Conservation (phyloP, 2,797 vertebrate species). For the Acipenser transmontanus region DNA sequence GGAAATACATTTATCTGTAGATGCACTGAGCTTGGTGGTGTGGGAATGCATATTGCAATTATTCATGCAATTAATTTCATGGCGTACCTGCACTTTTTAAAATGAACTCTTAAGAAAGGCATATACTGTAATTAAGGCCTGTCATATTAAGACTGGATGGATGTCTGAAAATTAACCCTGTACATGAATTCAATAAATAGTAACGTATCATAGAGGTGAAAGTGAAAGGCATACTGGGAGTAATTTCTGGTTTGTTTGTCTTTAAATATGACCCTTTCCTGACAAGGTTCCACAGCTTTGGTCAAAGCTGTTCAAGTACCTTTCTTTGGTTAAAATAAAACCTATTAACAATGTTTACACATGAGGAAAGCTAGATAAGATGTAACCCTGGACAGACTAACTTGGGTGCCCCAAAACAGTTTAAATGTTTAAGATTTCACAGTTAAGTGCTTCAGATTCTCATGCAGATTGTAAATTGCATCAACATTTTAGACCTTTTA, state of each 20-base stretch:
- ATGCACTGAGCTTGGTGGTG: background rate
- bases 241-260: constrained; percentile 61
- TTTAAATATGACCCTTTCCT: constrained; percentile 53
- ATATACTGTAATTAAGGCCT: constrained; percentile 44
- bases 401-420: constrained; percentile 13
- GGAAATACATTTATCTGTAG: background rate
- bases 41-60: constrained; percentile 42
- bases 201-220: constrained; percentile 55
- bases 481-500: constrained; percentile 31
- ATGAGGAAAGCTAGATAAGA: constrained; percentile 41
- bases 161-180: constrained; percentile 24
- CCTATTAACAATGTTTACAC: constrained; percentile 50
- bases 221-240: constrained; percentile 57
- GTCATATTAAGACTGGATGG: constrained; percentile 40
- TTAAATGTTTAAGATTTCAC: constrained; percentile 31
- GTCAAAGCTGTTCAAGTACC: constrained; percentile 47
- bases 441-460: constrained; percentile 39
- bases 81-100: constrained; percentile 51
- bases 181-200: constrained; percentile 52
- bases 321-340: constrained; percentile 49
- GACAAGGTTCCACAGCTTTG: constrained; percentile 51
- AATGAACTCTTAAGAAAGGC: constrained; percentile 47
- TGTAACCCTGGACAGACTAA: constrained; percentile 28
- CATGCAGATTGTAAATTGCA: constrained; percentile 33
- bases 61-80: constrained; percentile 64